Evolutionary conservation across 2,113 vertebrate species (phyloP), one percentile per base, ranked within the genome.

Genomic region (Eulacestoma nigropectus): DNA sequence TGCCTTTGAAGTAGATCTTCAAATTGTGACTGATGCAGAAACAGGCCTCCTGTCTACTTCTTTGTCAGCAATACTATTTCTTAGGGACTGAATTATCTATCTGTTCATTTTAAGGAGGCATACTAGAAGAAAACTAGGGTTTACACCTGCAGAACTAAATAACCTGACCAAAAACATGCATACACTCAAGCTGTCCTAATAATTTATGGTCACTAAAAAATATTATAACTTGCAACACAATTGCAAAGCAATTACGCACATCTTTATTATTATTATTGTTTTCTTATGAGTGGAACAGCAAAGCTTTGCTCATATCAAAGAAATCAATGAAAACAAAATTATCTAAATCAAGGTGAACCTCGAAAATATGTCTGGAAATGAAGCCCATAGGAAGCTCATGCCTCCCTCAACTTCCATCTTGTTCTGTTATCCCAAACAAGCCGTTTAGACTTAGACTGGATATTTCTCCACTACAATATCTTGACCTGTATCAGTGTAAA

Each of bases 161-260:
- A 77, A 75, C 4, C 11, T 77, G 25, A 39, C 11, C 6, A 56
- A 41, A 6, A 80, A 35, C 37, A 15, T 16, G 1, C 10, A 9
- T 19, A 4, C 42, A 69, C 7, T 22, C 32, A 70, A 47, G 13
- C 9, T 39, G 26, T 10, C 8, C 18, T 70, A 70, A 37, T 25
- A 56, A 69, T 1, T 44, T 60, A 17, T 0, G 32, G 56, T 9
- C 6, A 10, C 21, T 44, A 33, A 68, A 90, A 55, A 25, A 10
- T 60, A 33, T 12, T 49, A 32, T 2, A 4, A 35, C 26, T 70
- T 75, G 1, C 41, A 52, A 50, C 19, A 8, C 1, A 79, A 42
- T 37, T 2, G 0, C 9, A 57, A 74, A 3, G 0, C 10, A 72
- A 35, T 30, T 75, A 29, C 6, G n/a, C 32, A 44, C 4, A 44